Evolutionary conservation across 2,888 invertebrate species (phyloP), one percentile per base, ranked within the genome.

Genomic region (Acronicta alni): DNA sequence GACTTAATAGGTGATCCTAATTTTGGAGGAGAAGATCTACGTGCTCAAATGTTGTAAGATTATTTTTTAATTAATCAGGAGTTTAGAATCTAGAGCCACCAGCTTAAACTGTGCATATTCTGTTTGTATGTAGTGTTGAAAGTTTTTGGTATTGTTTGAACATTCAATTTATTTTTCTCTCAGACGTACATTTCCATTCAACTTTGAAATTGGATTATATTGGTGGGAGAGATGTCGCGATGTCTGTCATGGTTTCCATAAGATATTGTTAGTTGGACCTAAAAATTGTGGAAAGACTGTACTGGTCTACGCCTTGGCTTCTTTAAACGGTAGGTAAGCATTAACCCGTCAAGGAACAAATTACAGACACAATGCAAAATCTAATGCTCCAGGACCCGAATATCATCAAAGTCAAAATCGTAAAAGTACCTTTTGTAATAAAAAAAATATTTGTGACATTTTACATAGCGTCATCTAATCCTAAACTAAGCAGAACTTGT

Each of bases 201-300:
- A 82, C 16, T 91, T 87, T 1, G 91, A 92, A 65, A 78, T 79
- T 16, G 83, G 87, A 62, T 59, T 63, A 1, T 47, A 86, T 7
- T 92, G 92, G 92, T 92, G 92, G 92, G 89, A 91, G 12, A 79
- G 59, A 55, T 90, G 89, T 61, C 74, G 77, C 0, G 84, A 85
- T 37, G 58, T 84, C 1, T 42, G 48, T 0, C 81, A 80, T 3
- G 89, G 88, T 0, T 82, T 76, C 15, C 83, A 75, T 6, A 83
- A 60, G 46, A 78, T 89, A 38, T 67, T 92, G n/a, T 53, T 91
- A 0, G 82, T 91, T 0, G 92, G 92, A 30, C 85, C 91, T 0
- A 70, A 38, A 16, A 79, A 70, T 2, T 81, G 88, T 45, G 92
- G 92, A 0, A 91, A 87, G 56, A 84, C 83, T 0, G 74, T 67